These are phyloP conservation scores for Aphaenogaster rudis DNA, from an alignment of 1,140 invertebrate genomes.

Conservation along the genomic window DNA sequence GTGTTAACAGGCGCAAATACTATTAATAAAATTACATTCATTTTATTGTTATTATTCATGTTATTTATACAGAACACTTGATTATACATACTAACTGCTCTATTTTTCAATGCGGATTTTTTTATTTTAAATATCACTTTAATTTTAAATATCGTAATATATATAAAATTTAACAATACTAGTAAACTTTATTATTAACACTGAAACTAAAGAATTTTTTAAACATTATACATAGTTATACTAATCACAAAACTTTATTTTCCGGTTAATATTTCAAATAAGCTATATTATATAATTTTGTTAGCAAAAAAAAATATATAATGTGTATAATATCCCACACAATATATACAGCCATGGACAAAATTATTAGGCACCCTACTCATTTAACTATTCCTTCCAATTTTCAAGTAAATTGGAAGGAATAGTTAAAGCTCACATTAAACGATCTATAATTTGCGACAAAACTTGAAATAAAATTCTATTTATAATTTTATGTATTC, in stretches of 20 bases:
- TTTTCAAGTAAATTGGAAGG: too few relatives aligned
- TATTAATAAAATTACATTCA: conserved; percentile 15
- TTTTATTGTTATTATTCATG: background rate
- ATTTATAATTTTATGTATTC: too few relatives aligned
- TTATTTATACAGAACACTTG: background rate
- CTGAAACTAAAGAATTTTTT: background rate
- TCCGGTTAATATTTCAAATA: background rate
- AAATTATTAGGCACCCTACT: too few relatives aligned
- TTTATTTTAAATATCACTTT: background rate
- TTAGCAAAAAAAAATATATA: too few relatives aligned
- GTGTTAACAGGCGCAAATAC: too few relatives aligned
- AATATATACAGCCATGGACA: too few relatives aligned
- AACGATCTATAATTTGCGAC: too few relatives aligned
- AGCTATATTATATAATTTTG: too few relatives aligned
- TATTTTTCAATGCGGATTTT: conserved; percentile 4
- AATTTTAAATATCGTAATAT: background rate
- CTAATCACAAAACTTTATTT: background rate
- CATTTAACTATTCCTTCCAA: too few relatives aligned
- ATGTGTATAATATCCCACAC: too few relatives aligned
- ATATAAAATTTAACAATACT: background rate
- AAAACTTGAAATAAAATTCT: too few relatives aligned
- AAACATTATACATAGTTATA: too few relatives aligned
- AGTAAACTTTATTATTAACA: background rate
- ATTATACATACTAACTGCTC: background rate
- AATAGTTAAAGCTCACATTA: background rate